Conservation (phyloP, 2,888 invertebrate species). For the Sarcophaga subvicina region DNA sequence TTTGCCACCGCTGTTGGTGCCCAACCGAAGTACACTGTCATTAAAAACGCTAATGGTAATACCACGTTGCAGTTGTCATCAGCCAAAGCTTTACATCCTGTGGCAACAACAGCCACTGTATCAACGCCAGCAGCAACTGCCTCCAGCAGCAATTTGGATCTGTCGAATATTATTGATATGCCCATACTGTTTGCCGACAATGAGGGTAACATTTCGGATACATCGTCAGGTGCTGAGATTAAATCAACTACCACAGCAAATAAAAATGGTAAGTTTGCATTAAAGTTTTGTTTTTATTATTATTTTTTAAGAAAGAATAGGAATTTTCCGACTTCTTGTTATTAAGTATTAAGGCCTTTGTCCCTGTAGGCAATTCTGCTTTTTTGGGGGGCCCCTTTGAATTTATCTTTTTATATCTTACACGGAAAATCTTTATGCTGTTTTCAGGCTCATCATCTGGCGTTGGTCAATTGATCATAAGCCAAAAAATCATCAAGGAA, state of each 20-base stretch:
- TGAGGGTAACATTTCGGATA: conserved; percentile 77
- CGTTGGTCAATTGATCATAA: conserved; percentile 76
- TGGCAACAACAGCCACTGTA: conserved; percentile 21
- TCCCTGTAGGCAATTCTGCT: background rate
- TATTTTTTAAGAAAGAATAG: background rate
- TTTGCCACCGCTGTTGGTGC: conserved; percentile 74
- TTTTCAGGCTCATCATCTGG: conserved; percentile 63
- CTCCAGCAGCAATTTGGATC: conserved; percentile 78
- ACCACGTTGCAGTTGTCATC: conserved; percentile 75
- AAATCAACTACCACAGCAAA: conserved; percentile 35
- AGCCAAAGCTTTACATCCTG: conserved; percentile 51
- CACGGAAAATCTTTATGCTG: background rate
- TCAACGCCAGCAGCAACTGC: conserved; percentile 51
- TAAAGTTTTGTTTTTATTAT: conserved; percentile 1
- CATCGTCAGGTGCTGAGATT: conserved; percentile 41
- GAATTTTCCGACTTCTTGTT: background rate
- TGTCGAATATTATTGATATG: conserved; percentile 85
- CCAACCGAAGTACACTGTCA: conserved; percentile 79
- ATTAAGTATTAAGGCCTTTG: conserved; percentile 2
- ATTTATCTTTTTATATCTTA: no score
- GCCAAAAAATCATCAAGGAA: conserved; percentile 78
- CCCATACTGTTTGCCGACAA: conserved; percentile 87
- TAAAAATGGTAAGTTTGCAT: conserved; percentile 70
- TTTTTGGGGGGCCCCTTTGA: background rate
- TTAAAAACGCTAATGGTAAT: conserved; percentile 75